A percentile compares a stretch with the other conserved stretches of the same genome.
These are phyloP conservation scores for Ericerus pela DNA, from an alignment of 1,140 invertebrate species.

Conservation along the genomic window DNA sequence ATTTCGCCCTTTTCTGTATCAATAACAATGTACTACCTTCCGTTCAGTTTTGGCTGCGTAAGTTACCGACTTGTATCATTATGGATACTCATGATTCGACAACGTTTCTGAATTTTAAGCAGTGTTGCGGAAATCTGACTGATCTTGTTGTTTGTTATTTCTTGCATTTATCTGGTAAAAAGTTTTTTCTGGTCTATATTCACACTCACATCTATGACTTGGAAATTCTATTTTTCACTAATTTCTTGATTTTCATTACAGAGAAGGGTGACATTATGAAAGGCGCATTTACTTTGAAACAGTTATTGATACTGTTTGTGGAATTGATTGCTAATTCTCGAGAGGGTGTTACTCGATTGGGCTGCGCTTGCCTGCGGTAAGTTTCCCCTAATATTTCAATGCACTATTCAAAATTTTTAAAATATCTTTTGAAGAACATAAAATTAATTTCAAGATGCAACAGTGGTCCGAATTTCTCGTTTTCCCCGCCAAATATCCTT, in stretches of 20 bases:
- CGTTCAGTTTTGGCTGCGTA: constrained; percentile 74
- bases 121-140: constrained; percentile 77
- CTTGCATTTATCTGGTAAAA: not conserved
- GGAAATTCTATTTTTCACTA: not conserved
- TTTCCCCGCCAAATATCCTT: too few species aligned
- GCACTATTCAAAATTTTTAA: too few species aligned
- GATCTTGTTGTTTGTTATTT: constrained; percentile 79
- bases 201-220: too few species aligned
- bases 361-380: constrained; percentile 76
- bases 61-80: constrained; percentile 37
- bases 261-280: constrained; percentile 24
- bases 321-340: constrained; percentile 80
- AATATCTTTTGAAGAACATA: too few species aligned
- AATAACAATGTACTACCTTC: constrained; percentile 78
- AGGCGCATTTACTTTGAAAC: constrained; percentile 64
- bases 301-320: constrained; percentile 68
- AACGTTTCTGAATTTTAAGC: constrained; percentile 75
- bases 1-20: constrained; percentile 76
- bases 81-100: constrained; percentile 31
- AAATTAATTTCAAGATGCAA: too few species aligned
- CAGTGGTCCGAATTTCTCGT: too few species aligned
- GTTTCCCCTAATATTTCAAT: constrained; percentile 1
- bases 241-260: not conserved
- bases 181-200: too few species aligned
- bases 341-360: constrained; percentile 72